Evolutionary conservation across 1,140 invertebrate genomes (phyloP).

Genomic region (Triops longicaudatus): DNA sequence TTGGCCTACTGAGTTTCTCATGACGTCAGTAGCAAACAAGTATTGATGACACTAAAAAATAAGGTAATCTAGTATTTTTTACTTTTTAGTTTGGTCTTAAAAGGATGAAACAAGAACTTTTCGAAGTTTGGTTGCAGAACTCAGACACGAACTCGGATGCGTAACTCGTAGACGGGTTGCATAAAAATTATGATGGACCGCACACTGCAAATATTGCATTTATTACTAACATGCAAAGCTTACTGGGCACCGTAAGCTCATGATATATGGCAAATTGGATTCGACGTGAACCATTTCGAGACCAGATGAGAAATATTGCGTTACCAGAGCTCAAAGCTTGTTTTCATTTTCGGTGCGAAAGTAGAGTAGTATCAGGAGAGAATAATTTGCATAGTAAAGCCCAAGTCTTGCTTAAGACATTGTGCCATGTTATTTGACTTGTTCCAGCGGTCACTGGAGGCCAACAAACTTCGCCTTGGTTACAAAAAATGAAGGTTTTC

Average conservation of each 20-base stretch:
- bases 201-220: not conserved
- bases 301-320: not conserved
- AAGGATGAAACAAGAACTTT: not conserved
- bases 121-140: not conserved
- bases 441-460: not conserved
- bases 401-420: not conserved
- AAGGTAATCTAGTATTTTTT: not conserved
- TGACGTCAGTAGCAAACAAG: conserved; percentile 3
- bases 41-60: not conserved
- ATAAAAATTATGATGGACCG: not conserved
- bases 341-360: not conserved
- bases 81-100: not conserved
- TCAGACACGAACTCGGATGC: not conserved
- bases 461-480: not conserved
- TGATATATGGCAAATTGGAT: conserved; percentile 15
- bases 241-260: not conserved
- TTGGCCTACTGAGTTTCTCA: not conserved
- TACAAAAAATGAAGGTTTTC: too few species aligned
- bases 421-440: not conserved
- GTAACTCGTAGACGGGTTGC: not conserved
- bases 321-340: not conserved
- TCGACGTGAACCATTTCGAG: not conserved
- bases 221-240: not conserved
- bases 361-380: not conserved
- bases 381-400: not conserved